phyloP scores from a whole-genome alignment of 2,797 vertebrate species.

The Merluccius polli region DNA sequence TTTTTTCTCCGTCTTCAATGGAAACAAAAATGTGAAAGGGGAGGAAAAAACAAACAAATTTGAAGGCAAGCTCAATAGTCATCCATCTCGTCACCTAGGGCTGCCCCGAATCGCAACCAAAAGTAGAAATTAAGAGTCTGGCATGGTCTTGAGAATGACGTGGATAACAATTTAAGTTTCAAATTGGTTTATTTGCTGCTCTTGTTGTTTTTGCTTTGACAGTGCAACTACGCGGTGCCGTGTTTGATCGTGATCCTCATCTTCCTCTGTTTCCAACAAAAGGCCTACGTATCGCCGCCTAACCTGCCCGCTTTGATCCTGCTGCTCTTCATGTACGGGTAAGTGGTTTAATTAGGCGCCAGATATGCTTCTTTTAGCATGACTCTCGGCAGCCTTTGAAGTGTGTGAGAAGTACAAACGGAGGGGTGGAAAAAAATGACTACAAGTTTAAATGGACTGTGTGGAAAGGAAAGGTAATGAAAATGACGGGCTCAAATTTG shows the following conservation, averaged over 20 bases:
- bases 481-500: neutral
- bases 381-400: too few relatives aligned
- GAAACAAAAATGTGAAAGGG: neutral
- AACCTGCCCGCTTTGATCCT: conserved; percentile 91
- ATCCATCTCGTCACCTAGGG: too few relatives aligned
- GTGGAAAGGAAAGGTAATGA: neutral
- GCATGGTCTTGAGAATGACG: neutral
- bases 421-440: too few relatives aligned
- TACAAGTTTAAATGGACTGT: neutral
- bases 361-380: neutral
- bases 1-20: conserved; percentile 17
- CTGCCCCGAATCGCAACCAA: too few relatives aligned
- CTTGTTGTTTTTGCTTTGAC: conserved; percentile 29
- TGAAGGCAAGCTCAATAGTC: too few relatives aligned
- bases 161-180: neutral
- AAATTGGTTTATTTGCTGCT: neutral
- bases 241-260: conserved; percentile 88
- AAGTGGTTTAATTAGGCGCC: conserved; percentile 47
- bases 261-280: conserved; percentile 96
- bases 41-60: neutral
- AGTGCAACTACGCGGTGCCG: conserved; percentile 95
- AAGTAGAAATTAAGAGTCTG: neutral
- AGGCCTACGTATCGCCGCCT: conserved; percentile 89
- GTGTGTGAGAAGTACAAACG: too few relatives aligned
- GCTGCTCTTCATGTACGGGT: conserved; percentile 91